These are phyloP conservation scores for Equus przewalskii DNA, from an alignment of 2,113 vertebrate species.

Conservation along the genomic window DNA sequence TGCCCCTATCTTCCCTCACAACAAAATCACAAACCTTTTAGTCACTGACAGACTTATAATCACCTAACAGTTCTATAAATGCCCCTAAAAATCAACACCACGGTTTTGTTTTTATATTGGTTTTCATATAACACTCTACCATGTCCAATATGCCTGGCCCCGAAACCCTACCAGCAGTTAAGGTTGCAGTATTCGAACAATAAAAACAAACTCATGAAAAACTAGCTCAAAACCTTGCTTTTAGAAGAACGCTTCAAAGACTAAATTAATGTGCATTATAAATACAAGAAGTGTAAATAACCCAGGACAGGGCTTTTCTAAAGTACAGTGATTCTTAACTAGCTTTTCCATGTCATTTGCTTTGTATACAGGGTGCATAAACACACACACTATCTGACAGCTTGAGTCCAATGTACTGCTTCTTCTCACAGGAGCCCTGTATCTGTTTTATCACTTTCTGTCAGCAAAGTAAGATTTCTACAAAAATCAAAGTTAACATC, in stretches of 20 bases:
- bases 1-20: neutral
- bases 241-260: slow-evolving; percentile 4
- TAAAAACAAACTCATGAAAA: slow-evolving; percentile 39
- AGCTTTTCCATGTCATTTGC: neutral
- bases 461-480: slow-evolving; percentile 46
- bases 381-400: neutral
- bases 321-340: neutral
- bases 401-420: neutral
- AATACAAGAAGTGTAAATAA: neutral
- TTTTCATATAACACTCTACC: slow-evolving; percentile 17
- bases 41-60: neutral
- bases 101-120: neutral
- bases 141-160: neutral
- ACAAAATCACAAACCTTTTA: slow-evolving; percentile 51
- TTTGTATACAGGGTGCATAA: neutral
- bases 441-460: neutral
- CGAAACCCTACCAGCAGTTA: slow-evolving; percentile 3
- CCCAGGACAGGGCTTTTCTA: neutral
- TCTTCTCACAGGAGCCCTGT: neutral
- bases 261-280: neutral
- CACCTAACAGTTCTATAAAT: neutral
- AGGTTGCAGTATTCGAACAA: neutral
- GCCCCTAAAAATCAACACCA: slow-evolving; percentile 5
- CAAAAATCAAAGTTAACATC: slow-evolving; percentile 15
- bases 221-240: neutral